These are phyloP conservation scores for Drosophila ochracea DNA, from an alignment of 2,888 invertebrate species.

Conservation along the genomic window DNA sequence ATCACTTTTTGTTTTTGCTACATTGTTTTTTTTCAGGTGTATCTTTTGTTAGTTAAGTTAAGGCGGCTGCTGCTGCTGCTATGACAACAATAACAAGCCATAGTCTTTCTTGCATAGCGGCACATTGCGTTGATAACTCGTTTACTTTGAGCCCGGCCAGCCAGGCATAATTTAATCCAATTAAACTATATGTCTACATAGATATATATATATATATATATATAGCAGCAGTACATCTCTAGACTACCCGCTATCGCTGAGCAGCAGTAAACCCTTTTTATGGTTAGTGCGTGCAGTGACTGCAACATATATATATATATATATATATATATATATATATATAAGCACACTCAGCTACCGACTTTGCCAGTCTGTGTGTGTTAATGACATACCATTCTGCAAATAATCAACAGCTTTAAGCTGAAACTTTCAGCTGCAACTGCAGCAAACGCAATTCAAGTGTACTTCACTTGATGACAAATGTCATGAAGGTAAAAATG, in stretches of 20 bases:
- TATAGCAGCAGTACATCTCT: background rate
- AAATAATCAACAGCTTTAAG: slow-evolving; percentile 62
- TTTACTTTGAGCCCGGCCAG: slow-evolving; percentile 51
- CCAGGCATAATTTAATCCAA: slow-evolving; percentile 78
- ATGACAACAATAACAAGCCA: slow-evolving; percentile 57
- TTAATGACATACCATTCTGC: slow-evolving; percentile 50
- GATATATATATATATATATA: background rate
- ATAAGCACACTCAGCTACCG: background rate
- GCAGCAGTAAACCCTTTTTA: slow-evolving; percentile 59
- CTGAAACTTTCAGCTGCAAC: slow-evolving; percentile 45
- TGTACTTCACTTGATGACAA: slow-evolving; percentile 64
- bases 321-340: background rate
- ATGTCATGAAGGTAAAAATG: slow-evolving; percentile 47
- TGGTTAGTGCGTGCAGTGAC: slow-evolving; percentile 56
- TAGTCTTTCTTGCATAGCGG: slow-evolving; percentile 14
- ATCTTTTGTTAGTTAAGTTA: background rate
- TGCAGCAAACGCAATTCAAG: slow-evolving; percentile 65
- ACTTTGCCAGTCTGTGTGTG: background rate
- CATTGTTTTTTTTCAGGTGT: background rate
- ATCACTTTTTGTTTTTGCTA: background rate
- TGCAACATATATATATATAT: slow-evolving; percentile 12
- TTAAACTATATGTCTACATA: slow-evolving; percentile 51
- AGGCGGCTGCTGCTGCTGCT: slow-evolving; percentile 39
- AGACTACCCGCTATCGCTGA: slow-evolving; percentile 6
- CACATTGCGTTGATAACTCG: slow-evolving; percentile 36